phyloP scores from a whole-genome alignment of 2,888 invertebrate species.

The Heliconius charithonia region DNA sequence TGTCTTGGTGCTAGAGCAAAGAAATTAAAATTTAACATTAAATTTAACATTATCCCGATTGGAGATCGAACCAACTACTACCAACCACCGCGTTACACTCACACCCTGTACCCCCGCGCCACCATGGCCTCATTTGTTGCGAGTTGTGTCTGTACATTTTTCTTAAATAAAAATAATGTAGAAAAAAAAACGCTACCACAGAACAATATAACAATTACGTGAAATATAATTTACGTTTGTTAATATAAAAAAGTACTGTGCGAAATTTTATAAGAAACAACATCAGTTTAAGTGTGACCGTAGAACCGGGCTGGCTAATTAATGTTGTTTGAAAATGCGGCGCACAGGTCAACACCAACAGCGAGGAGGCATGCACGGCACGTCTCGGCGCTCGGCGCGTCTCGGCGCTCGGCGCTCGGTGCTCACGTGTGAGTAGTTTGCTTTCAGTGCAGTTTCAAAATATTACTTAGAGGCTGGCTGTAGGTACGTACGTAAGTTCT shows the following conservation, averaged over 20 bases:
- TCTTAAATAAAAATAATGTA: too few relatives aligned
- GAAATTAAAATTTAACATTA: too few relatives aligned
- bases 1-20: too few relatives aligned
- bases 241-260: not conserved
- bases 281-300: conserved; percentile 16
- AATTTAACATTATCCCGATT: too few relatives aligned
- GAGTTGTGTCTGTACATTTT: too few relatives aligned
- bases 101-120: too few relatives aligned
- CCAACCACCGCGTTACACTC: too few relatives aligned
- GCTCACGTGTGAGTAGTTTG: conserved; percentile 9
- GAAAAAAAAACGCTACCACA: not conserved
- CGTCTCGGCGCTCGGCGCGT: conserved; percentile 23
- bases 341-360: conserved; percentile 18
- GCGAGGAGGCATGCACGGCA: conserved; percentile 20
- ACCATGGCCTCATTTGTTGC: too few relatives aligned
- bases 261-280: conserved; percentile 17
- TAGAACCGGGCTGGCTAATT: conserved; percentile 24
- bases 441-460: conserved; percentile 27
- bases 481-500: not conserved
- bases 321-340: conserved; percentile 19
- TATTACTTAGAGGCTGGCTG: conserved; percentile 3
- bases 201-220: not conserved
- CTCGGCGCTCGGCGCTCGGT: not conserved
- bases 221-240: not conserved
- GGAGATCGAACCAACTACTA: too few relatives aligned